Conservation (phyloP, 2,888 invertebrate genomes). For the Oscheius sp. region DNA sequence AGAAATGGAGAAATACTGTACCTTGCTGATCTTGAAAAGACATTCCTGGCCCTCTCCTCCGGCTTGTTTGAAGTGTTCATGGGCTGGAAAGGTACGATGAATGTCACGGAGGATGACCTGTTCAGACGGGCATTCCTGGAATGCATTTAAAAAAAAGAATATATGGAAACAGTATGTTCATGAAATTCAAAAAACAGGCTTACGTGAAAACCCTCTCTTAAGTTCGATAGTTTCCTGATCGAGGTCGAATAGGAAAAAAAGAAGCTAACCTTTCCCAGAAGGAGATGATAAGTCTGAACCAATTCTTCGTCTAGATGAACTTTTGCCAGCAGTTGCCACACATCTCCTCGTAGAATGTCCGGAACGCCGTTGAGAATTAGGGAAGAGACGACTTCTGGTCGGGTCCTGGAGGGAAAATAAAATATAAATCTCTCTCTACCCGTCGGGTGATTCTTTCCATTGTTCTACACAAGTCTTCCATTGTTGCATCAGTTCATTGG, state of each 20-base stretch:
- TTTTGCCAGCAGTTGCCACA: slow-evolving; percentile 93
- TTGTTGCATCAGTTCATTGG: slow-evolving; percentile 87
- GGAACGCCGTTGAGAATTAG: slow-evolving; percentile 87
- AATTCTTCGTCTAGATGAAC: slow-evolving; percentile 80
- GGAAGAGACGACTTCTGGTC: slow-evolving; percentile 85
- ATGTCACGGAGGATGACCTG: slow-evolving; percentile 94
- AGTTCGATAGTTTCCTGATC: too few relatives aligned
- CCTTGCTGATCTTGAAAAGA: slow-evolving; percentile 87
- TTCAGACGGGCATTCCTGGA: slow-evolving; percentile 90
- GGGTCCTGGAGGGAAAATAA: slow-evolving; percentile 53
- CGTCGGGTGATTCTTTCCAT: slow-evolving; percentile 67
- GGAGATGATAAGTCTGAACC: slow-evolving; percentile 88
- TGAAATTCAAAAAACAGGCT: too few relatives aligned
- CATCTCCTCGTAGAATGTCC: slow-evolving; percentile 92
- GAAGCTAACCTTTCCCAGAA: slow-evolving; percentile 84
- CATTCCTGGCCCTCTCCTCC: slow-evolving; percentile 91
- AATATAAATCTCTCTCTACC: slow-evolving; percentile 29
- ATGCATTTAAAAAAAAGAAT: background rate
- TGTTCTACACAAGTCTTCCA: slow-evolving; percentile 84
- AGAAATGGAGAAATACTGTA: slow-evolving; percentile 5
- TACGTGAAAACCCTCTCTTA: too few relatives aligned
- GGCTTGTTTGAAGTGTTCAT: slow-evolving; percentile 90
- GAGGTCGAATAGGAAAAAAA: slow-evolving; percentile 6
- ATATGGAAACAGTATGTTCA: background rate
- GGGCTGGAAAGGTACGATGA: slow-evolving; percentile 96